Evolutionary conservation across 1,140 invertebrate genomes (phyloP).

Genomic region (Cydia pomonella): DNA sequence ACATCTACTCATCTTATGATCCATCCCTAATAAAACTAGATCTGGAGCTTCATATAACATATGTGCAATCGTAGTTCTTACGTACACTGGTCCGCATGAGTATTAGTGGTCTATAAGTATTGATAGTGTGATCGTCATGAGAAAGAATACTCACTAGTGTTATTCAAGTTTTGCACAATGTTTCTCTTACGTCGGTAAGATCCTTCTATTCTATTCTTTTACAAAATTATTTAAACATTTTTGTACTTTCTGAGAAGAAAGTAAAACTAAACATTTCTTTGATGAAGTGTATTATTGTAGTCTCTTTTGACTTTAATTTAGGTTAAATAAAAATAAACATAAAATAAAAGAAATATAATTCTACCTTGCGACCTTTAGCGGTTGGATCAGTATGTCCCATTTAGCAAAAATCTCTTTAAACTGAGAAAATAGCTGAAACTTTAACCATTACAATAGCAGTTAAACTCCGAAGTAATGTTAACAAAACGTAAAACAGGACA

Average conservation of each 20-base stretch:
- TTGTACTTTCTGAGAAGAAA: not conserved
- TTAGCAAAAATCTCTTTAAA: not conserved
- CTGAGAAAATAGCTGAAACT: not conserved
- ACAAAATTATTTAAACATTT: not conserved
- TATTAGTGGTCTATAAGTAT: not conserved
- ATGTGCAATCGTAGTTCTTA: not conserved
- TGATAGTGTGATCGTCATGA: not conserved
- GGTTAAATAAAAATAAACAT: no score
- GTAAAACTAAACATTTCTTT: no score
- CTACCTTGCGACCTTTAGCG: no score
- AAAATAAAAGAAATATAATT: no score
- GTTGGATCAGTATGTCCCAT: not conserved
- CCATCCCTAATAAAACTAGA: not conserved
- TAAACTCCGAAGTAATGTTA: conserved; percentile 17
- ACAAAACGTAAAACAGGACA: conserved; percentile 21
- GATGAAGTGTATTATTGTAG: no score
- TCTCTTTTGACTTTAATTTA: no score
- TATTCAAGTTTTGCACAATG: conserved; percentile 1
- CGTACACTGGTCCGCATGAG: not conserved
- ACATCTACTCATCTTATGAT: not conserved
- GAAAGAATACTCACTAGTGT: not conserved
- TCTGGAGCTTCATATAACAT: not conserved
- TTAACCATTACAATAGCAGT: conserved; percentile 11
- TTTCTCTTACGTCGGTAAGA: not conserved
- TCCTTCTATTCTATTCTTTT: not conserved